These are phyloP conservation scores for Chaetophractus vellerosus DNA, from an alignment of 2,797 vertebrate species.

Conservation along the genomic window DNA sequence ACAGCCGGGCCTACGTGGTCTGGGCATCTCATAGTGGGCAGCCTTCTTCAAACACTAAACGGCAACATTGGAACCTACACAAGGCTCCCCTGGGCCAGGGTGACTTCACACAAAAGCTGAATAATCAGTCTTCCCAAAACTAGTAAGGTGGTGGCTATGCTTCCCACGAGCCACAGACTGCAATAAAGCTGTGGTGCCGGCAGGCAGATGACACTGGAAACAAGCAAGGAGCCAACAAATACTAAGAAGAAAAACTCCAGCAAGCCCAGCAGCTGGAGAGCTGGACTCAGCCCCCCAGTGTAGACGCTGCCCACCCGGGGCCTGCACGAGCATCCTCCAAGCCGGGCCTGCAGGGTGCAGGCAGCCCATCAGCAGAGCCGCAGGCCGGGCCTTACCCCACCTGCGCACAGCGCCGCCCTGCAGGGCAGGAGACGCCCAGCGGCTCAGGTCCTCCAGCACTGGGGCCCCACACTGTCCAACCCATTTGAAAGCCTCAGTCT, in stretches of 20 bases:
- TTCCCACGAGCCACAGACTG: background rate
- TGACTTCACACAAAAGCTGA: background rate
- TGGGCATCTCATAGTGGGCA: too few relatives aligned
- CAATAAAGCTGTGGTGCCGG: rapidly evolving
- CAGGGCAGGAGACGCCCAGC: background rate
- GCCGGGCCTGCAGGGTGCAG: too few relatives aligned
- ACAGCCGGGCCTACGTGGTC: too few relatives aligned
- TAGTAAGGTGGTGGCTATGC: background rate
- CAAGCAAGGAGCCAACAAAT: background rate
- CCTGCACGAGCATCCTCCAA: too few relatives aligned
- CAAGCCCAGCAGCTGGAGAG: background rate
- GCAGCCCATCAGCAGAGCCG: too few relatives aligned
- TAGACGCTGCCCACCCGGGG: too few relatives aligned
- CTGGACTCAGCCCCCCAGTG: background rate
- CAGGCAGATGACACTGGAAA: background rate
- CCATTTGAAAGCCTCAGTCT: background rate
- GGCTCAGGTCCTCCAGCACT: too few relatives aligned
- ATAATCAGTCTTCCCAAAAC: background rate
- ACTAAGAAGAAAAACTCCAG: background rate
- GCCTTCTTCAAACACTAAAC: too few relatives aligned
- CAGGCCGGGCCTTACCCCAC: background rate
- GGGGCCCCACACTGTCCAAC: background rate
- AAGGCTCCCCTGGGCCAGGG: background rate
- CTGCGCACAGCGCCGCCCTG: too few relatives aligned
- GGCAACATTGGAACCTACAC: too few relatives aligned